Percentiles rank a stretch among this genome's conserved stretches.
Conservation (phyloP, 23 tunicate genomes). For the Halocynthia aurantium region DNA sequence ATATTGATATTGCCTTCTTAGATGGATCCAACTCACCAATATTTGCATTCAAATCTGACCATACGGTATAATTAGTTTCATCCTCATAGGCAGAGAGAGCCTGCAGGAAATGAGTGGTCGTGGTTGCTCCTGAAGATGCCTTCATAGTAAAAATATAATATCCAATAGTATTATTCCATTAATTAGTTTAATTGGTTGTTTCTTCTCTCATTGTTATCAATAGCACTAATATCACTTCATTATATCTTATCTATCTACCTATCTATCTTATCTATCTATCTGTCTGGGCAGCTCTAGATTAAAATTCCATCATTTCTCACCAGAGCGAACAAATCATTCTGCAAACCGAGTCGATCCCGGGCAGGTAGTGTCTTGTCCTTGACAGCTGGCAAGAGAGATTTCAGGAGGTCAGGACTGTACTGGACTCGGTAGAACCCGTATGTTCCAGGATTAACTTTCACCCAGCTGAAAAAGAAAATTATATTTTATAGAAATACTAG, state of each 20-base stretch:
- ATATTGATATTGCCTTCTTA: no score
- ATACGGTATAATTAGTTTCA: constrained; percentile 80
- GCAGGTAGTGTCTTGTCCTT: constrained; percentile 39
- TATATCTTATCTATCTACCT: not conserved
- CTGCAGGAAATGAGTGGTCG: constrained; percentile 71
- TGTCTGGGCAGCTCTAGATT: no score
- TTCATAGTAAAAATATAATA: not conserved
- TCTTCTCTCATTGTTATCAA: not conserved
- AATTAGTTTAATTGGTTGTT: not conserved
- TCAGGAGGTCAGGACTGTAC: constrained; percentile 70
- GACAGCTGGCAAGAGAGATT: constrained; percentile 65
- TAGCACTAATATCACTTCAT: not conserved
- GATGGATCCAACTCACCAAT: not conserved
- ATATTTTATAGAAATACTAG: no score
- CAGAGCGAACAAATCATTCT: constrained; percentile 80
- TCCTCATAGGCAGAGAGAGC: constrained; percentile 63
- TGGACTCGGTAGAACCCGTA: constrained; percentile 85
- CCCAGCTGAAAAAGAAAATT: constrained; percentile 37
- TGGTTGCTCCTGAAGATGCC: constrained; percentile 76
- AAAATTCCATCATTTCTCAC: constrained; percentile 7
- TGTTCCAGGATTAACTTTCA: constrained; percentile 76
- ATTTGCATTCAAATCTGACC: constrained; percentile 60
- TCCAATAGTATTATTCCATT: not conserved
- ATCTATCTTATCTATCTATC: not conserved
- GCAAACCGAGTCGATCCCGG: constrained; percentile 64